These are phyloP conservation scores for Aphelenchoides bicaudatus DNA, from an alignment of 2,888 invertebrate genomes.

Conservation along the genomic window DNA sequence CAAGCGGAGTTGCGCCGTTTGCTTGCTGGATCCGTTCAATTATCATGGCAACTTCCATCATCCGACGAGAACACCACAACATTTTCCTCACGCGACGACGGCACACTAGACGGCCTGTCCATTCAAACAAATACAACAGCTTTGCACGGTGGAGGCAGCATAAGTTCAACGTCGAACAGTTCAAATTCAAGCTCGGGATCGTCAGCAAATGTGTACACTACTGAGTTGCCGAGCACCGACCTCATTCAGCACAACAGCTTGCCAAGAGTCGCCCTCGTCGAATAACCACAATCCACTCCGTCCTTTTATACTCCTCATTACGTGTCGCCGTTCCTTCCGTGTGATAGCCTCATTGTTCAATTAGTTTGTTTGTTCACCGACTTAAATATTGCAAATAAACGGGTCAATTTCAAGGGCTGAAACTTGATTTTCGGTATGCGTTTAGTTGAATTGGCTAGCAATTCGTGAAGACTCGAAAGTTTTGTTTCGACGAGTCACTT, in stretches of 20 bases:
- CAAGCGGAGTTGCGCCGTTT: slow-evolving; percentile 21
- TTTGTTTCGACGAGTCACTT: too few relatives aligned
- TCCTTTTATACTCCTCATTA: background rate
- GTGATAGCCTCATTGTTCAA: too few relatives aligned
- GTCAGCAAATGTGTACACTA: too few relatives aligned
- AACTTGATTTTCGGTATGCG: too few relatives aligned
- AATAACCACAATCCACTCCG: background rate
- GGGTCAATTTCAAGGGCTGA: too few relatives aligned
- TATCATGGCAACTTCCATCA: too few relatives aligned
- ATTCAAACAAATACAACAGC: slow-evolving; percentile 3
- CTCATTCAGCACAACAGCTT: background rate
- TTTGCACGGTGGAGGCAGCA: background rate
- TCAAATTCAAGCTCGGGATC: background rate
- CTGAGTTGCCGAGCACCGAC: background rate
- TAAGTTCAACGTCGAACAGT: slow-evolving; percentile 10
- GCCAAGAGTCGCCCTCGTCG: background rate
- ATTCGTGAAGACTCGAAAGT: too few relatives aligned
- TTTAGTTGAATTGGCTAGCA: too few relatives aligned
- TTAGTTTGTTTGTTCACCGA: too few relatives aligned
- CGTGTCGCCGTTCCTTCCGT: too few relatives aligned
- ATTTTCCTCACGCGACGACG: background rate
- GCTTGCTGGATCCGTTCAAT: background rate
- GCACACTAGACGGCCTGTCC: background rate
- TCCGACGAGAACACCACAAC: background rate
- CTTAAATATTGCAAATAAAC: too few relatives aligned